phyloP scores from a whole-genome alignment of 2,113 vertebrate genomes.

The Triplophysa siluroides region DNA sequence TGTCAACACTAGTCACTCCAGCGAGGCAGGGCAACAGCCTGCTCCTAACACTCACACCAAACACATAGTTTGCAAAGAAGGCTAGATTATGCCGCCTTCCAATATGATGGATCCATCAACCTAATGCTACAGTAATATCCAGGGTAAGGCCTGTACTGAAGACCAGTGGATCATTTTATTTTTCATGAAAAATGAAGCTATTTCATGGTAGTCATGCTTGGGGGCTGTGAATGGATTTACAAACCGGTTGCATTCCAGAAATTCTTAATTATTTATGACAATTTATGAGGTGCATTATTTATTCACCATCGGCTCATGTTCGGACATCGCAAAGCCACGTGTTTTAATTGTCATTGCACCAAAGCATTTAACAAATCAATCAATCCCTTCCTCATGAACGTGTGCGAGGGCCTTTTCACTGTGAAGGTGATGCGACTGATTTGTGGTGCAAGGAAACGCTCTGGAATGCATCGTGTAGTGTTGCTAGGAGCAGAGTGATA shows the following conservation, averaged over 20 bases:
- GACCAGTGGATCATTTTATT: neutral
- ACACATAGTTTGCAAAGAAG: slow-evolving; percentile 31
- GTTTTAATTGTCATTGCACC: neutral
- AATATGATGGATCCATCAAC: neutral
- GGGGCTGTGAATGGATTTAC: too few relatives aligned
- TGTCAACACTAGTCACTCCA: slow-evolving; percentile 36
- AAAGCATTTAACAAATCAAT: neutral
- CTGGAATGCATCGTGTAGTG: neutral
- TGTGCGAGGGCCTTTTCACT: neutral
- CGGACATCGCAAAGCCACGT: neutral
- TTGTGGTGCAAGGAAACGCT: neutral
- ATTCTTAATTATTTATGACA: too few relatives aligned
- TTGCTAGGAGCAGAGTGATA: neutral
- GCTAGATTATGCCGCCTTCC: slow-evolving; percentile 4
- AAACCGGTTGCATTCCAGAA: too few relatives aligned
- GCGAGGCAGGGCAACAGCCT: slow-evolving; percentile 25
- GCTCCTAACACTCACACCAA: slow-evolving; percentile 11
- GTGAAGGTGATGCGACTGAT: neutral
- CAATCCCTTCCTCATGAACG: too few relatives aligned
- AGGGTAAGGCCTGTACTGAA: neutral
- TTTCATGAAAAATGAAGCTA: neutral
- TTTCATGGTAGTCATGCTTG: too few relatives aligned
- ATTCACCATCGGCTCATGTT: too few relatives aligned
- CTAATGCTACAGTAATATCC: neutral
- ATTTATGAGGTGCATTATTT: too few relatives aligned